These are phyloP conservation scores for Tachycineta bicolor DNA, from an alignment of 2,113 vertebrate species.

Conservation along the genomic window DNA sequence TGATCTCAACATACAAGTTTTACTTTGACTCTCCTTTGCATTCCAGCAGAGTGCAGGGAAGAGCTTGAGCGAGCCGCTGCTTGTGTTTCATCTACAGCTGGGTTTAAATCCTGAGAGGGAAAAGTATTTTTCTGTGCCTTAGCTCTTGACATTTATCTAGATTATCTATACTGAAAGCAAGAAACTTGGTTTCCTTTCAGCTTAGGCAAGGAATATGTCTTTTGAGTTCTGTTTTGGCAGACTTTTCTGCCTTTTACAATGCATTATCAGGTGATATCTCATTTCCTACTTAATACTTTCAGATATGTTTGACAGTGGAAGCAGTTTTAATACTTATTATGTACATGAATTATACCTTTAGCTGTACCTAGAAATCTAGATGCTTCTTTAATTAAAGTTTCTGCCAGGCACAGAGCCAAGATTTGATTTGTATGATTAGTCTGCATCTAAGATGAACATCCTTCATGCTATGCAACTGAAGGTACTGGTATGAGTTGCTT, in stretches of 20 bases:
- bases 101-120: neutral
- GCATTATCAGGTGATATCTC: neutral
- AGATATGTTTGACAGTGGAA: neutral
- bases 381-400: neutral
- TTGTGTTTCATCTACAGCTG: neutral
- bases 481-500: neutral
- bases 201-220: neutral
- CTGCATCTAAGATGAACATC: neutral
- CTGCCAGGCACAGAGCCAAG: neutral
- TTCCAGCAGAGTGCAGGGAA: neutral
- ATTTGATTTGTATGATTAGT: neutral
- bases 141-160: neutral
- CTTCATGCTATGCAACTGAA: neutral
- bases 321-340: neutral
- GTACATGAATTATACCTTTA: neutral
- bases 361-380: neutral
- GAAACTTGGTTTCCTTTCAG: neutral
- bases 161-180: neutral
- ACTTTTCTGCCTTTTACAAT: neutral
- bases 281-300: neutral
- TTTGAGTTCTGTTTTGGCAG: neutral
- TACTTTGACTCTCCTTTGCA: neutral
- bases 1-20: neutral
- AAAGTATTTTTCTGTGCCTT: neutral
- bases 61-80: fast-evolving